Percentiles rank a stretch among this genome's conserved stretches.
Evolutionary conservation across 1,140 invertebrate genomes (phyloP).

Genomic region (Aphaenogaster floridana): DNA sequence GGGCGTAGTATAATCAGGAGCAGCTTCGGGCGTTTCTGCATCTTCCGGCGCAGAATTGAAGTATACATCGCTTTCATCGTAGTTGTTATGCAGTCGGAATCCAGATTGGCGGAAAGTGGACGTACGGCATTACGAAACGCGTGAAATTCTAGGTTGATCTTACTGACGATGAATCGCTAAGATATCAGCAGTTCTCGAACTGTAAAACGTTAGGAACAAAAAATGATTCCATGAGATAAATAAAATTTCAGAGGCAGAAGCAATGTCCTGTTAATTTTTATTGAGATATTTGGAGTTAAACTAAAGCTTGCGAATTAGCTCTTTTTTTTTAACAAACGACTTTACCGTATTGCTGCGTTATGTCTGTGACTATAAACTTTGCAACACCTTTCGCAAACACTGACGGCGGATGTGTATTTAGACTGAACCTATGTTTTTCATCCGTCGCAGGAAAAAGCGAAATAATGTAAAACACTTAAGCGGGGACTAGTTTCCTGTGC

Average conservation of each 20-base stretch:
- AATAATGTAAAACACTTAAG: slow-evolving; percentile 14
- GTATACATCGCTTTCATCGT: background rate
- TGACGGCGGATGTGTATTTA: slow-evolving; percentile 37
- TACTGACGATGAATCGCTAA: background rate
- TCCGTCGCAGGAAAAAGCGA: slow-evolving; percentile 32
- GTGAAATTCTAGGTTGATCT: background rate
- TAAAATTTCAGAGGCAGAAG: background rate
- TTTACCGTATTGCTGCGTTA: background rate
- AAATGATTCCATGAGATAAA: background rate
- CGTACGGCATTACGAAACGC: background rate
- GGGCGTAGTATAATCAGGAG: slow-evolving; percentile 27
- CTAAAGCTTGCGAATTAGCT: background rate
- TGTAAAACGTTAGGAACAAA: background rate
- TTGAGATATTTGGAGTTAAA: background rate
- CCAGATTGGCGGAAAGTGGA: slow-evolving; percentile 1
- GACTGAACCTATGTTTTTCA: slow-evolving; percentile 34
- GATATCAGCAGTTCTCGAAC: background rate
- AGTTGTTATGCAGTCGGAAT: background rate
- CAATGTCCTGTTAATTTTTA: background rate
- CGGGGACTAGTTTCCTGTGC: slow-evolving; percentile 36
- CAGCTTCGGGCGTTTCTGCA: slow-evolving; percentile 7
- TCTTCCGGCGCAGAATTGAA: slow-evolving; percentile 15
- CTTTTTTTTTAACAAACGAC: background rate
- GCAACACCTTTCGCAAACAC: slow-evolving; percentile 19
- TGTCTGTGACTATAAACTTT: background rate